Evolutionary conservation across 1,140 invertebrate genomes (phyloP).

Genomic region (Macrocentrus cingulum): DNA sequence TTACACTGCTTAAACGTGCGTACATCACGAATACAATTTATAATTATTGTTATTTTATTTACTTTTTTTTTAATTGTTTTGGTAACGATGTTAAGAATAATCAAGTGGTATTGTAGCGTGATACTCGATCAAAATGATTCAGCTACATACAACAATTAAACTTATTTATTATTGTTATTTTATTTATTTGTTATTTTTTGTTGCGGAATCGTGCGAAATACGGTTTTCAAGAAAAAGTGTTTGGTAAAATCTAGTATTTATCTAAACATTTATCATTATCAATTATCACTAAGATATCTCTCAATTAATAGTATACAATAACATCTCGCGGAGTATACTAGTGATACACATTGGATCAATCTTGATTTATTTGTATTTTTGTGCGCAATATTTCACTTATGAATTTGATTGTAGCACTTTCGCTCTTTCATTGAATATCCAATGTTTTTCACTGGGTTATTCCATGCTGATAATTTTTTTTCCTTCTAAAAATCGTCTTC

Average conservation of each 20-base stretch:
- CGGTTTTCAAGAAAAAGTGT: constrained; percentile 1
- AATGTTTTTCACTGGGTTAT: too few relatives aligned
- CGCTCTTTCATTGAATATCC: too few relatives aligned
- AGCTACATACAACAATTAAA: too few relatives aligned
- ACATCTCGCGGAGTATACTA: not conserved
- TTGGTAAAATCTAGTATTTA: not conserved
- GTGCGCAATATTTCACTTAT: not conserved
- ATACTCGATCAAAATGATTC: not conserved
- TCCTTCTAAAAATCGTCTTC: too few relatives aligned
- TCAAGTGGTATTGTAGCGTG: not conserved
- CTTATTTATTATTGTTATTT: not conserved
- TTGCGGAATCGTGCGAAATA: not conserved
- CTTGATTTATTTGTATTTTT: not conserved
- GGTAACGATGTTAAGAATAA: not conserved
- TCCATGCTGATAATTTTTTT: too few relatives aligned
- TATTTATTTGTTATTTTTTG: not conserved
- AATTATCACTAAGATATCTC: not conserved
- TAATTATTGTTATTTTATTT: not conserved
- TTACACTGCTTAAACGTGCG: too few relatives aligned
- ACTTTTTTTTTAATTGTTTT: not conserved
- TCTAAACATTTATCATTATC: not conserved
- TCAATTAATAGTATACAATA: constrained; percentile 6
- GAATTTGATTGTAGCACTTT: too few relatives aligned
- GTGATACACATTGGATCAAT: not conserved
- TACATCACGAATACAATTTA: not conserved